Evolutionary conservation across 1,140 invertebrate species (phyloP).

Genomic region (Coenobita brevimanus): DNA sequence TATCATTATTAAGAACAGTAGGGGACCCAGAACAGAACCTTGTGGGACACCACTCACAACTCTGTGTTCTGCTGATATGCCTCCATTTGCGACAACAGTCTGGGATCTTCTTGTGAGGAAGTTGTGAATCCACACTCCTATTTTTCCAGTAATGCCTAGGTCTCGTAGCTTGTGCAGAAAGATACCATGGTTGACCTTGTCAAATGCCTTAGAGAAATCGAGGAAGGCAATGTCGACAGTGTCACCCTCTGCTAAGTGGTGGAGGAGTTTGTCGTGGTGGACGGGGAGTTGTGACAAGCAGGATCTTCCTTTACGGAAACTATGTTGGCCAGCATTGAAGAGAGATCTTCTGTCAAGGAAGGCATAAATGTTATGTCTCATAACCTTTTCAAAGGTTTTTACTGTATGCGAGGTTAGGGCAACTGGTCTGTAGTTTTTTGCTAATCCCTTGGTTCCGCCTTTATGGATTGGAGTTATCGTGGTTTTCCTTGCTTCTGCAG

Average conservation of each 20-base stretch:
- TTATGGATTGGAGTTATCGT: background rate
- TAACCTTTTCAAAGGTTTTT: too few relatives aligned
- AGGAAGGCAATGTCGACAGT: background rate
- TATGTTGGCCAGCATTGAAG: conserved; percentile 3
- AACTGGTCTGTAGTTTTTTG: conserved; percentile 27
- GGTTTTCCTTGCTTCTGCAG: background rate
- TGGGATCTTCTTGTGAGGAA: conserved; percentile 8
- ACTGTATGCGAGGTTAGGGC: background rate
- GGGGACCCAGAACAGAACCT: background rate
- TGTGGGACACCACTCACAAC: conserved; percentile 25
- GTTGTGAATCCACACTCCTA: background rate
- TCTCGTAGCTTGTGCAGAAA: background rate
- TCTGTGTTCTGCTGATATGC: background rate
- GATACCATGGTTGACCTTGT: too few relatives aligned
- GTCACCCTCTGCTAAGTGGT: too few relatives aligned
- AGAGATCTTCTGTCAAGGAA: too few relatives aligned
- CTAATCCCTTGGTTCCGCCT: background rate
- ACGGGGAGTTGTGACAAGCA: background rate
- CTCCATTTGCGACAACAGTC: background rate
- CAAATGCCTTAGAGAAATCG: too few relatives aligned
- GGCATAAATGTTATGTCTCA: too few relatives aligned
- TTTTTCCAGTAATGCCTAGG: background rate
- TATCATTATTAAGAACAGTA: conserved; percentile 18
- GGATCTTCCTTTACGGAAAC: background rate
- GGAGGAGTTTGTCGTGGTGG: background rate